Evolutionary conservation across 2,113 vertebrate genomes (phyloP), one percentile per base, ranked within the genome.

Genomic region (Myotis brandtii): DNA sequence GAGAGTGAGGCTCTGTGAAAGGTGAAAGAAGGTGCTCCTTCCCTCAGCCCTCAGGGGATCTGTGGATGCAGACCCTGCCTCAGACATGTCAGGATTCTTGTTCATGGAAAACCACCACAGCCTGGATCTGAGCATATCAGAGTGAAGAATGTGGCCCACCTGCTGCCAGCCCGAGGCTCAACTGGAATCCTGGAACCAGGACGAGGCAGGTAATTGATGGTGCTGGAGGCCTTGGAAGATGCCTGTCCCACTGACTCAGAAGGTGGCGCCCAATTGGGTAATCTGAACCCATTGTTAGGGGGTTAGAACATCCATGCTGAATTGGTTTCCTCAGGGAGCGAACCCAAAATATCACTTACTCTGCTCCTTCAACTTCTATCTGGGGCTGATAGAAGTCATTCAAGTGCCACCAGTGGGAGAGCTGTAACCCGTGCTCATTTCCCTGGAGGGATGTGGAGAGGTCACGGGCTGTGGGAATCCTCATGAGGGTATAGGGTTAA

Each of bases 21-120:
- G 37, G 46, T 37, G n/a, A 43, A 2, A 43, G 84, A 64, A 70
- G 37, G 27, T 21, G 18, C 21, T 1, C 0, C n/a, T 64, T 56
- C 72, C 23, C 40, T 13, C 43, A 3, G 32, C 66, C 56, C 67
- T 48, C 86, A 99, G 99, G 99, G 99, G 96, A 70, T 98, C 75
- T 94, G 80, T 98, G 99, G 93, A 98, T 98, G 95, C 98, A 99
- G 97, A 89, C 97, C 95, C 98, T 99, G 94, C 96, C 8, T 98
- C 99, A 0, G 99, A 98, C 95, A 99, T 98, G n/a, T 99, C 98
- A 0, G 99, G 99, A 40, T 34, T 99, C 1, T 98, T 99, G 69
- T 98, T 98, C 95, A 98, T 98, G 98, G 99, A 99, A 98, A 99
- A 99, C 98, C 99, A 98, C 94, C 97, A 98, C 23, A 98, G 85